These are phyloP conservation scores for Philypnodon macrostomus DNA, from an alignment of 2,797 vertebrate species.

Conservation along the genomic window DNA sequence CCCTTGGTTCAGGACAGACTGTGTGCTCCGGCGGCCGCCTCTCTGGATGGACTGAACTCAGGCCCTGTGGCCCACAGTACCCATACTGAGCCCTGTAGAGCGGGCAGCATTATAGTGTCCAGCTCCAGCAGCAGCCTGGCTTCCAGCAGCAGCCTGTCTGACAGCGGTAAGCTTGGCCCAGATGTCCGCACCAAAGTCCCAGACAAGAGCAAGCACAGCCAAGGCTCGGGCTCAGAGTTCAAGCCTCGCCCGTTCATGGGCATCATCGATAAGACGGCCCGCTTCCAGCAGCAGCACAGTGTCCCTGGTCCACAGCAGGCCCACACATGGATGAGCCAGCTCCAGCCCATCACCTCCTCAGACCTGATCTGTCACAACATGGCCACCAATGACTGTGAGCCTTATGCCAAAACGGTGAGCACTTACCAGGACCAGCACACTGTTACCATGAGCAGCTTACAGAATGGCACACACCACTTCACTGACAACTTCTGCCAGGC, in stretches of 20 bases:
- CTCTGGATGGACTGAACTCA: slow-evolving; percentile 65
- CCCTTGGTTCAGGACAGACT: slow-evolving; percentile 68
- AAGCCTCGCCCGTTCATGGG: slow-evolving; percentile 96
- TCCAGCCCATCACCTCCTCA: slow-evolving; percentile 32
- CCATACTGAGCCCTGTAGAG: slow-evolving; percentile 41
- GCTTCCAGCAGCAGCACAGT: slow-evolving; percentile 77
- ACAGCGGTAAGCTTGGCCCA: slow-evolving; percentile 83
- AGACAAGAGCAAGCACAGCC: slow-evolving; percentile 75
- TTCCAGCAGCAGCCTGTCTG: slow-evolving; percentile 85
- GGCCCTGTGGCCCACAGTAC: slow-evolving; percentile 44
- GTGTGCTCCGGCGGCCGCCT: slow-evolving; percentile 69
- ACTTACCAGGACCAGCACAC: slow-evolving; percentile 77
- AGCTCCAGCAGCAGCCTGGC: slow-evolving; percentile 87
- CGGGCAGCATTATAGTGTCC: slow-evolving; percentile 77
- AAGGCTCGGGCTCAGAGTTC: slow-evolving; percentile 73
- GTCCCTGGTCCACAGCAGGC: slow-evolving; percentile 43
- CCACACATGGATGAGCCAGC: slow-evolving; percentile 82
- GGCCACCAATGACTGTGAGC: slow-evolving; percentile 74
- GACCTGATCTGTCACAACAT: slow-evolving; percentile 70
- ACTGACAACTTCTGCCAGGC: slow-evolving; percentile 81
- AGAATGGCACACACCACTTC: slow-evolving; percentile 81
- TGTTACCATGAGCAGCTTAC: slow-evolving; percentile 67
- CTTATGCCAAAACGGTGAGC: slow-evolving; percentile 72
- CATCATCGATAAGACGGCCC: slow-evolving; percentile 90
- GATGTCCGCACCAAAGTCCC: slow-evolving; percentile 83